These are phyloP conservation scores for Gobius niger DNA, from an alignment of 2,113 vertebrate genomes.

Conservation along the genomic window DNA sequence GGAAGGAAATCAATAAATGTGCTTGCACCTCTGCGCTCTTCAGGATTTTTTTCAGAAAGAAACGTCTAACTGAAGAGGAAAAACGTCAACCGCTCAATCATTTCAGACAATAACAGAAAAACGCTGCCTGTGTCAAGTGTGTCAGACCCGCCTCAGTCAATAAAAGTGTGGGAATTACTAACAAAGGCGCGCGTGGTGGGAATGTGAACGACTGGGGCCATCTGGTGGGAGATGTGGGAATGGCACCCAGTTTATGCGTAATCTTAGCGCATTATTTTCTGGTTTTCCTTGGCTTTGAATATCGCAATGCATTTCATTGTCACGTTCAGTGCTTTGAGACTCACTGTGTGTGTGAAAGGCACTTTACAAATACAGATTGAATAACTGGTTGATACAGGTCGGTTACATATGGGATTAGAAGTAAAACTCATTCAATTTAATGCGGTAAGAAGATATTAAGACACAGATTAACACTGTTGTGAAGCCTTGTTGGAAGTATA, in stretches of 20 bases:
- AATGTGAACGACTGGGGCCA: constrained; percentile 33
- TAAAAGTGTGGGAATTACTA: not conserved
- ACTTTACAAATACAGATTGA: too few relatives aligned
- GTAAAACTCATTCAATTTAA: too few relatives aligned
- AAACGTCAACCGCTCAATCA: not conserved
- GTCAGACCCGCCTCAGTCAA: not conserved
- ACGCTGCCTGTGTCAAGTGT: not conserved
- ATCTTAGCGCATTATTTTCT: not conserved
- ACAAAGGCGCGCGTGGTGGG: too few relatives aligned
- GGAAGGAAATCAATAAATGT: not conserved
- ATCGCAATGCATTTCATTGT: too few relatives aligned
- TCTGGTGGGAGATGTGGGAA: constrained; percentile 39
- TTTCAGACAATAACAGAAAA: constrained; percentile 1
- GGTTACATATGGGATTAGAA: too few relatives aligned
- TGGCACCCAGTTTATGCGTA: not conserved
- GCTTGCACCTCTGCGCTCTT: not conserved
- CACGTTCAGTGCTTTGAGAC: too few relatives aligned
- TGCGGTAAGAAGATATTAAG: too few relatives aligned
- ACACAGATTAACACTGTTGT: too few relatives aligned
- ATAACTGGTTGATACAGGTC: too few relatives aligned
- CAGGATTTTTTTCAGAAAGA: not conserved
- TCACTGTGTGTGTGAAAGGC: too few relatives aligned
- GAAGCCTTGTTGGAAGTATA: too few relatives aligned
- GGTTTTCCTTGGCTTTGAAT: too few relatives aligned
- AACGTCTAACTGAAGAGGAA: not conserved